Evolutionary conservation across 2,797 vertebrate genomes (phyloP).

Genomic region (Tragopan temminckii): DNA sequence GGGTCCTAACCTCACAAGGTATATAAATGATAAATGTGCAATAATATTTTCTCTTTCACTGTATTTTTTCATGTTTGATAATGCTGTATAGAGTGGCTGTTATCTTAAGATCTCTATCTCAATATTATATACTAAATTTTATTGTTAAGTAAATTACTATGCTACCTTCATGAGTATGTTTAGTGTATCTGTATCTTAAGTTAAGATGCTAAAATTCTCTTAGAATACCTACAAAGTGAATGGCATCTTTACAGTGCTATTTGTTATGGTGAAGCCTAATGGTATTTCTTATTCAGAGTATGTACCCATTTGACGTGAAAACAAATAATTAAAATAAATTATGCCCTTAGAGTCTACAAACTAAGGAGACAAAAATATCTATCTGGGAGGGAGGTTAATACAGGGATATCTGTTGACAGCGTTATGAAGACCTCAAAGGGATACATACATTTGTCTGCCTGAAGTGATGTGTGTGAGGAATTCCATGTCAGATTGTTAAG

Average conservation of each 20-base stretch:
- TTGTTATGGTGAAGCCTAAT: conserved; percentile 22
- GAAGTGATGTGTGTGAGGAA: conserved; percentile 49
- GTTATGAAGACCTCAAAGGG: conserved; percentile 60
- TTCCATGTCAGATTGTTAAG: conserved; percentile 42
- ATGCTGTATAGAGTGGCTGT: not conserved
- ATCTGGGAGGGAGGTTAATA: conserved; percentile 57
- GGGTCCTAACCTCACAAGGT: conserved; percentile 47
- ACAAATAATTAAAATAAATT: conserved; percentile 84
- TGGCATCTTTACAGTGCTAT: conserved; percentile 7
- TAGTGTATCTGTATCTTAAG: conserved; percentile 35
- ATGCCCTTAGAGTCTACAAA: conserved; percentile 58
- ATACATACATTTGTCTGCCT: conserved; percentile 38
- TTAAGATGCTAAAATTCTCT: conserved; percentile 9
- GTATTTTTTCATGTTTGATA: conserved; percentile 24
- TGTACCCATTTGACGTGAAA: conserved; percentile 71
- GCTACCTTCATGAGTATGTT: conserved; percentile 34
- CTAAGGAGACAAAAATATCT: conserved; percentile 73
- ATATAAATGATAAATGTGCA: conserved; percentile 64
- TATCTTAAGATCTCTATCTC: conserved; percentile 31
- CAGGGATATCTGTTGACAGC: conserved; percentile 75
- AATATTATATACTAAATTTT: not conserved
- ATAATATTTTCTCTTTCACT: not conserved
- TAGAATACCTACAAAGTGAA: conserved; percentile 5
- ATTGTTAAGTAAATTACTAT: not conserved
- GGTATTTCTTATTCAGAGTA: conserved; percentile 53